These are phyloP conservation scores for Hylomyscus alleni DNA, from an alignment of 2,797 vertebrate genomes.

Conservation along the genomic window DNA sequence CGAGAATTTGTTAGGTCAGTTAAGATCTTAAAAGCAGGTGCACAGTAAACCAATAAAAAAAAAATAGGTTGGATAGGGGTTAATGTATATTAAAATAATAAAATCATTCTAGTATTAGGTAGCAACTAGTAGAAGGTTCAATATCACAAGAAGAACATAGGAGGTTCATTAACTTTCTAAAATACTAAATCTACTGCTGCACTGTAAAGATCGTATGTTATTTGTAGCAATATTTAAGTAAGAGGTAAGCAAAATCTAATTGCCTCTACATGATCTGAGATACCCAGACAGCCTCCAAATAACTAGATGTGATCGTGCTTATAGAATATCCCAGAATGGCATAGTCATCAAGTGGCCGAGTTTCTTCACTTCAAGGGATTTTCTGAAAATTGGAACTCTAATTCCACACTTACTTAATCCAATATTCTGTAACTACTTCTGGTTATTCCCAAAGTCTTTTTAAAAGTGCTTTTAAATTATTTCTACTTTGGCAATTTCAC, in stretches of 20 bases:
- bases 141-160: not conserved
- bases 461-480: slow-evolving; percentile 73
- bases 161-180: slow-evolving; percentile 3
- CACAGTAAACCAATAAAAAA: slow-evolving; percentile 26
- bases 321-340: slow-evolving; percentile 28
- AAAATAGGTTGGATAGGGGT: not conserved
- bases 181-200: not conserved
- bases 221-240: slow-evolving; percentile 44
- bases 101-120: slow-evolving; percentile 8
- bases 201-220: not conserved
- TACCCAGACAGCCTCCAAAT: slow-evolving; percentile 58
- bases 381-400: slow-evolving; percentile 71
- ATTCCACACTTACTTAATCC: slow-evolving; percentile 61
- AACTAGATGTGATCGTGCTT: slow-evolving; percentile 41
- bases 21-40: not conserved
- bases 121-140: not conserved
- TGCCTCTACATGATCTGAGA: slow-evolving; percentile 61
- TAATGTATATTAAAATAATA: not conserved
- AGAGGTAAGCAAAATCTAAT: slow-evolving; percentile 1
- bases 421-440: slow-evolving; percentile 31
- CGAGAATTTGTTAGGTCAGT: not conserved
- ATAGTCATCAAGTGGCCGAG: slow-evolving; percentile 29
- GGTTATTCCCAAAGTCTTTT: slow-evolving; percentile 25
- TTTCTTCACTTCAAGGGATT: slow-evolving; percentile 63
- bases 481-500: slow-evolving; percentile 55